phyloP scores from a whole-genome alignment of 92 coral and sea anemone species.

The Plumapathes pennacea region DNA sequence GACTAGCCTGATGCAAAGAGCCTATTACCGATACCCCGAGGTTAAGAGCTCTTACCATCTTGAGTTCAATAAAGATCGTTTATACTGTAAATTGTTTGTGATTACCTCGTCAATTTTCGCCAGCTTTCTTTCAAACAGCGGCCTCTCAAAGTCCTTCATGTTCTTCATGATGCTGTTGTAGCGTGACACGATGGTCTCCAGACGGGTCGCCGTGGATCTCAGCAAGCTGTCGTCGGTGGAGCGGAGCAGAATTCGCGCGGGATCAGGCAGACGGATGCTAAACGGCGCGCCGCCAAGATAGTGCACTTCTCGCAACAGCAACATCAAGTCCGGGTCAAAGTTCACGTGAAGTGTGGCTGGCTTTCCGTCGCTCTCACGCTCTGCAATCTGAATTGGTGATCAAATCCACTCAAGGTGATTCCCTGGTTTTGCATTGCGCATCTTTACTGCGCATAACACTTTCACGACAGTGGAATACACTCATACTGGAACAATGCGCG shows the following conservation, averaged over 20 bases:
- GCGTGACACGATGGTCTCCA: conserved; percentile 91
- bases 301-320: conserved; percentile 85
- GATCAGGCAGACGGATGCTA: conserved; percentile 82
- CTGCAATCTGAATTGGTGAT: conserved; percentile 63
- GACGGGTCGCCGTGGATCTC: conserved; percentile 92
- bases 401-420: too few species aligned
- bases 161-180: conserved; percentile 81
- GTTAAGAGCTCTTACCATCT: too few species aligned
- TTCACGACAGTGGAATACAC: too few species aligned
- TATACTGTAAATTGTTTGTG: too few species aligned
- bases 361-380: conserved; percentile 48
- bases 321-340: conserved; percentile 85
- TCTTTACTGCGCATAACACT: too few species aligned
- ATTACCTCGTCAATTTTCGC: conserved; percentile 92
- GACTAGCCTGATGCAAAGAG: too few species aligned
- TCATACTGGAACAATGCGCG: too few species aligned
- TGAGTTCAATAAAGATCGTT: too few species aligned
- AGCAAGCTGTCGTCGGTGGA: conserved; percentile 75
- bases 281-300: conserved; percentile 94
- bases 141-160: conserved; percentile 80
- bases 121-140: conserved; percentile 91
- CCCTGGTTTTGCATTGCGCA: too few species aligned
- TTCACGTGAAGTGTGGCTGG: conserved; percentile 76
- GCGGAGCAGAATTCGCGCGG: conserved; percentile 79
- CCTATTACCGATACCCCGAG: too few species aligned